Conservation (phyloP, 2,888 invertebrate genomes). For the Pachycephus smyrnensis region DNA sequence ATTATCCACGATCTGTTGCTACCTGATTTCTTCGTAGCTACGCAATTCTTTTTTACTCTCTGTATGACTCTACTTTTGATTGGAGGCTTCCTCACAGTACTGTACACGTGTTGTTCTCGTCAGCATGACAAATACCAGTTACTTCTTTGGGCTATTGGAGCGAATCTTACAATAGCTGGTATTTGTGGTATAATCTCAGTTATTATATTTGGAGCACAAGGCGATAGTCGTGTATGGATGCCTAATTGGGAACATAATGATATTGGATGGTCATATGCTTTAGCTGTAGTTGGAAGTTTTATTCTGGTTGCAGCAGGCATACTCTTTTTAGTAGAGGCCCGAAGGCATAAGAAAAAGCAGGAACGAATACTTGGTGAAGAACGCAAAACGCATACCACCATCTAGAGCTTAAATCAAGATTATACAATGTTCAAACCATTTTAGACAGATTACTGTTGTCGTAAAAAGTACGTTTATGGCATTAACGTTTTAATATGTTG, state of each 20-base stretch:
- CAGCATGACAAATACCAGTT: conserved; percentile 83
- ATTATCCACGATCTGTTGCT: conserved; percentile 91
- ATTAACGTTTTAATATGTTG: too few relatives aligned
- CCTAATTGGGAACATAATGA: conserved; percentile 96
- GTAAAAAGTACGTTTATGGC: too few relatives aligned
- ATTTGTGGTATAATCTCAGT: conserved; percentile 86
- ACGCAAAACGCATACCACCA: conserved; percentile 79
- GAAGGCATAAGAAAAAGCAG: conserved; percentile 79
- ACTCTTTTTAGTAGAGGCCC: conserved; percentile 85
- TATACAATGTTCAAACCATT: background rate
- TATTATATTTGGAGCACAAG: conserved; percentile 89
- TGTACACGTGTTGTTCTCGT: conserved; percentile 80
- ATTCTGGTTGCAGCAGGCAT: conserved; percentile 81
- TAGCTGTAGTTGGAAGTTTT: conserved; percentile 85
- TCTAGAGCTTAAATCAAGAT: conserved; percentile 68
- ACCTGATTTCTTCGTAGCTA: conserved; percentile 92
- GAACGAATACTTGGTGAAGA: conserved; percentile 79
- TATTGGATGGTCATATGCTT: conserved; percentile 92
- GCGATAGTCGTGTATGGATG: conserved; percentile 95
- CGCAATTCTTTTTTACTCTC: conserved; percentile 93
- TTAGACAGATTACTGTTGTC: too few relatives aligned
- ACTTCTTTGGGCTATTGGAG: conserved; percentile 80
- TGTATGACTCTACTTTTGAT: conserved; percentile 85
- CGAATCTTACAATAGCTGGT: conserved; percentile 79
- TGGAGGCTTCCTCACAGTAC: conserved; percentile 78